Evolutionary conservation across 2,113 vertebrate genomes (phyloP).

Genomic region (Bufo gargarizans): DNA sequence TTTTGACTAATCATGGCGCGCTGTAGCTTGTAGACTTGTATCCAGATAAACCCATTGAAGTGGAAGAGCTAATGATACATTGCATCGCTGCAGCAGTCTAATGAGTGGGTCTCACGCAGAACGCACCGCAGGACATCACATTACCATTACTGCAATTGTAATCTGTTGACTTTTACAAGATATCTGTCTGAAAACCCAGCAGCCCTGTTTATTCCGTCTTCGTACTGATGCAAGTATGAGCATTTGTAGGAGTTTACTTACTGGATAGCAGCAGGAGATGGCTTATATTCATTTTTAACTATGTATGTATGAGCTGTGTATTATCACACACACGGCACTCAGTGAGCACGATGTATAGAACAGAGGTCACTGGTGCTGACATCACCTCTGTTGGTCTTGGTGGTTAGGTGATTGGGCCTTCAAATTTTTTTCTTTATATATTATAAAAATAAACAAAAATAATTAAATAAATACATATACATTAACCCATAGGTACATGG

Average conservation of each 20-base stretch:
- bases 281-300: neutral
- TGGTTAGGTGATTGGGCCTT: no score
- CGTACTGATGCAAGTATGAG: neutral
- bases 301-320: neutral
- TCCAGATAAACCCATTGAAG: slow-evolving; percentile 24
- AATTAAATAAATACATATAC: no score
- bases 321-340: no score
- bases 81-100: neutral
- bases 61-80: slow-evolving; percentile 4
- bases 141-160: slow-evolving; percentile 30
- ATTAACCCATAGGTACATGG: no score
- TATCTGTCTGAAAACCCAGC: slow-evolving; percentile 3
- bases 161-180: slow-evolving; percentile 12
- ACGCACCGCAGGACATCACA: neutral
- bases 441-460: no score
- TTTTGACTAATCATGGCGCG: neutral
- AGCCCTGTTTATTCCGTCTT: neutral
- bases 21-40: slow-evolving; percentile 16
- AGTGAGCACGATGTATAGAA: no score
- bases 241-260: neutral
- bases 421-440: no score
- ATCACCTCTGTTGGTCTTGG: no score
- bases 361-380: no score
- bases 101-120: slow-evolving; percentile 21
- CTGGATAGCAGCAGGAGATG: neutral